phyloP scores from a whole-genome alignment of 2,113 vertebrate species.

The Zapus hudsonius region DNA sequence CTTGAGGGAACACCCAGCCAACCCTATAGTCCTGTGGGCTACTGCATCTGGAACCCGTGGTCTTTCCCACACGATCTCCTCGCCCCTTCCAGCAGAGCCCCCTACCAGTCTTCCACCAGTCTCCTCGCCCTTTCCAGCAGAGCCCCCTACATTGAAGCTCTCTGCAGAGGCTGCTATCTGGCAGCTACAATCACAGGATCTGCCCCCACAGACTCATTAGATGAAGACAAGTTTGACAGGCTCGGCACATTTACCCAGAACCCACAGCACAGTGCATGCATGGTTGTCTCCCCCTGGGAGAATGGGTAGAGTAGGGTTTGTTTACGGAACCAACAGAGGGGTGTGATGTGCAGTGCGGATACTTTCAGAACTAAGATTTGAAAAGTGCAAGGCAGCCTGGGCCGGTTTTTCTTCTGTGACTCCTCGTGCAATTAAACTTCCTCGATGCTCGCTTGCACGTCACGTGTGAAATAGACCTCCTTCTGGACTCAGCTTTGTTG shows the following conservation, averaged over 20 bases:
- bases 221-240: neutral
- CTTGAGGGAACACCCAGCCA: neutral
- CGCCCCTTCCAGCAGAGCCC: too few species aligned
- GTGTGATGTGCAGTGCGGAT: neutral
- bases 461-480: neutral
- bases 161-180: neutral
- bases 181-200: neutral
- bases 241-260: neutral
- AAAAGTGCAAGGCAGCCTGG: neutral
- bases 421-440: neutral
- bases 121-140: too few species aligned
- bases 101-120: too few species aligned
- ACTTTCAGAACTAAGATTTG: neutral
- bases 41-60: too few species aligned
- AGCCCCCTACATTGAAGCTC: neutral
- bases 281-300: neutral
- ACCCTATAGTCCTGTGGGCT: fast-evolving
- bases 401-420: neutral
- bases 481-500: neutral
- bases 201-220: neutral
- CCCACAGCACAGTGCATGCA: neutral
- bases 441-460: neutral
- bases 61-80: neutral
- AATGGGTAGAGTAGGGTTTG: neutral
- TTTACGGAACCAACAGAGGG: neutral